phyloP scores from a whole-genome alignment of 2,888 invertebrate genomes.

The Sturmia bella region DNA sequence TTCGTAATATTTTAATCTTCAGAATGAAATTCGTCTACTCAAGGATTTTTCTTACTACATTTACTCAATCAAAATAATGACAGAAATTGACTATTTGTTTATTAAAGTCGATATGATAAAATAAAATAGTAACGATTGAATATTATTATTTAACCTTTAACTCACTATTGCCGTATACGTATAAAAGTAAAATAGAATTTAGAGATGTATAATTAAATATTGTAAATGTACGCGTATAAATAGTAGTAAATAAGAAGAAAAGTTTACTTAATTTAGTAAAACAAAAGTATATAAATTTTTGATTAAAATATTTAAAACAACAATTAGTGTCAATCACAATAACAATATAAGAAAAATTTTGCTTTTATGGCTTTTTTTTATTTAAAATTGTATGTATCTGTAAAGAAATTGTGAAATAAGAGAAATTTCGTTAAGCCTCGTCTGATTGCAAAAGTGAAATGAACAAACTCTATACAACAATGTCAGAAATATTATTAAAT shows the following conservation, averaged over 20 bases:
- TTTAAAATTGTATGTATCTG: not conserved
- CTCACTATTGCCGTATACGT: conserved; percentile 20
- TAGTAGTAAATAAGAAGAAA: conserved; percentile 59
- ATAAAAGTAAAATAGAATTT: conserved; percentile 18
- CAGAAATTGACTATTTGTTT: conserved; percentile 1
- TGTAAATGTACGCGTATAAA: conserved; percentile 12
- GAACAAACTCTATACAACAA: not conserved
- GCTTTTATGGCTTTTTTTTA: conserved; percentile 17
- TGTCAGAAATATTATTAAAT: conserved; percentile 4
- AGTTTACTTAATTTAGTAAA: conserved; percentile 68
- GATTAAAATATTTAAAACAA: conserved; percentile 33
- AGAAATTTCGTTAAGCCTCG: conserved; percentile 1
- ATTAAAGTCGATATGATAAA: conserved; percentile 6
- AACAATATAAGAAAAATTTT: conserved; percentile 1
- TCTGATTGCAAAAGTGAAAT: not conserved
- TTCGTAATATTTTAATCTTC: conserved; percentile 10
- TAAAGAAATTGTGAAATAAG: conserved; percentile 5
- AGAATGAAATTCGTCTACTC: conserved; percentile 24
- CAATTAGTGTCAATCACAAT: conserved; percentile 7
- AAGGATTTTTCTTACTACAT: conserved; percentile 20
- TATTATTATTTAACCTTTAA: conserved; percentile 54
- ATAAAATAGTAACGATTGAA: conserved; percentile 13
- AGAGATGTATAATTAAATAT: not conserved
- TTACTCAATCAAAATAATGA: conserved; percentile 5
- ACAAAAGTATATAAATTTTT: conserved; percentile 7